Conservation (phyloP, 2,888 invertebrate species). For the Trichogramma evanescens region DNA sequence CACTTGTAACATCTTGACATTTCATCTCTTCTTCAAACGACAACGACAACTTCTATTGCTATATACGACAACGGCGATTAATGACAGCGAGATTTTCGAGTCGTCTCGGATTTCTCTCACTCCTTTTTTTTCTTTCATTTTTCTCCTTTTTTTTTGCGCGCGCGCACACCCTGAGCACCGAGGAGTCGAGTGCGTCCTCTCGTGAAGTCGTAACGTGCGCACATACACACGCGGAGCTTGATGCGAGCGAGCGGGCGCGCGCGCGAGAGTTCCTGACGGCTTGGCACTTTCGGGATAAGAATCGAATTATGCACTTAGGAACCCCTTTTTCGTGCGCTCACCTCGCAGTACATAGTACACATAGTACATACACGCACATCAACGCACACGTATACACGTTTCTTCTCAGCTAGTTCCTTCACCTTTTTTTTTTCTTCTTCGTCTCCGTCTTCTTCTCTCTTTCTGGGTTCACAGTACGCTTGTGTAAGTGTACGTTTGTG, state of each 20-base stretch:
- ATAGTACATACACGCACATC: background rate
- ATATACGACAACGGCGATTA: conserved; percentile 2
- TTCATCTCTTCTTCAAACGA: background rate
- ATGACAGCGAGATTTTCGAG: conserved; percentile 6
- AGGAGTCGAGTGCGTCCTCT: background rate
- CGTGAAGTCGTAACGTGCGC: background rate
- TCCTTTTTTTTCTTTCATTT: background rate
- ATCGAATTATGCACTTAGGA: conserved; percentile 21
- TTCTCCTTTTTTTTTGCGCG: background rate
- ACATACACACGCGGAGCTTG: conserved; percentile 7
- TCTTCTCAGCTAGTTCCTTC: background rate
- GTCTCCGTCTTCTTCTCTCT: no score
- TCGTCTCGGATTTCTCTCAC: background rate
- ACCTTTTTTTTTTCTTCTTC: background rate
- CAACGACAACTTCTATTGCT: background rate
- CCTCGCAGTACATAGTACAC: no score
- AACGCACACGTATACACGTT: no score
- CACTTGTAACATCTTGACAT: no score
- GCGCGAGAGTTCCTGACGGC: no score
- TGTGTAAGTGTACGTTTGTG: no score
- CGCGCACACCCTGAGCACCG: background rate
- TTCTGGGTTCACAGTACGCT: no score
- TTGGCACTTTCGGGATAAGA: conserved; percentile 9
- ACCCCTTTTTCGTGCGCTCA: no score
- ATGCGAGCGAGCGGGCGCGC: background rate